Percentiles rank a stretch among this genome's conserved stretches.
Conservation (phyloP, 2,888 invertebrate species). For the Spatulosminthurus flaviceps region DNA sequence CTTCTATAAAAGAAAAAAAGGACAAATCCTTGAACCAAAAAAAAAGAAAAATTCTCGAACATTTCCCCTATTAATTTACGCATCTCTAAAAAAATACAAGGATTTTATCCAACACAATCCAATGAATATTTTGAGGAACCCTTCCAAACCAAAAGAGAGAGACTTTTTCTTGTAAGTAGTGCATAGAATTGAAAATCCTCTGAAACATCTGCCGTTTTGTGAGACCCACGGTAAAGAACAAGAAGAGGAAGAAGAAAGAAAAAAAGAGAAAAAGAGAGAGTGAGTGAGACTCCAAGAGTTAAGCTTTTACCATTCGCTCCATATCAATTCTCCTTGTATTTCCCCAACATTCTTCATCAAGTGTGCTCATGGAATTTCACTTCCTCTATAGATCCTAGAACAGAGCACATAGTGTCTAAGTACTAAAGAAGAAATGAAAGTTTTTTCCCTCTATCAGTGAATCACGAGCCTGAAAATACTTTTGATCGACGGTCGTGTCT, state of each 20-base stretch:
- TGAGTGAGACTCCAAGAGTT: background rate
- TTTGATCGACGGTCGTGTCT: background rate
- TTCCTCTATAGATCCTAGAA: background rate
- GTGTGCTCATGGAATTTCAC: background rate
- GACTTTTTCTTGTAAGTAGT: too few relatives aligned
- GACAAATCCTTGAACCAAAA: too few relatives aligned
- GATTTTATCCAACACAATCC: too few relatives aligned
- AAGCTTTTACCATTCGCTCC: background rate
- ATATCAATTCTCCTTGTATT: background rate
- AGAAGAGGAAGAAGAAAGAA: too few relatives aligned
- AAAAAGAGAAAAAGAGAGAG: background rate
- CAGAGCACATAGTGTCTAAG: background rate
- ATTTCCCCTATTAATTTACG: too few relatives aligned
- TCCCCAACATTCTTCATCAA: background rate
- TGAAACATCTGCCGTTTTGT: background rate
- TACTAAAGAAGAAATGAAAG: background rate
- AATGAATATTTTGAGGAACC: too few relatives aligned
- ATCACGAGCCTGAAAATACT: background rate
- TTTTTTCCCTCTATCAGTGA: background rate
- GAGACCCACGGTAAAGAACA: background rate
- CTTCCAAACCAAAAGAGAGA: too few relatives aligned
- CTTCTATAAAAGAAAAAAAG: too few relatives aligned
- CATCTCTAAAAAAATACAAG: too few relatives aligned
- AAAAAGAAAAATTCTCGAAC: too few relatives aligned
- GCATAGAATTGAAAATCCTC: background rate